Evolutionary conservation across 1,140 invertebrate genomes (phyloP).

Genomic region (Pissodes strobi): DNA sequence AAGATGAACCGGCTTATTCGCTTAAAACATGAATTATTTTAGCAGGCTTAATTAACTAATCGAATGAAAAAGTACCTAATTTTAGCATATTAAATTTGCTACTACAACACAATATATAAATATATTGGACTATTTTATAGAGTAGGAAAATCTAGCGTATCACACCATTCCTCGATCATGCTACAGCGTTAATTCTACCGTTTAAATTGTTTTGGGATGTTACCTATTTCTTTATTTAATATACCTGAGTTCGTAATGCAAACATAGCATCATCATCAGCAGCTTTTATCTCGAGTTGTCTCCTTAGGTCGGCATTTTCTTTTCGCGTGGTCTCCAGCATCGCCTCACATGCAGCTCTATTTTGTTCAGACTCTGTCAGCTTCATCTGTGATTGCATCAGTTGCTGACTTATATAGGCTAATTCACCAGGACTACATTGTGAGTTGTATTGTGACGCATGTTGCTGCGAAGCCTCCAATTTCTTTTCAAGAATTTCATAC

Average conservation of each 20-base stretch:
- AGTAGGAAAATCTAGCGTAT: too few species aligned
- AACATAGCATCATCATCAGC: conserved; percentile 20
- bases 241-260: conserved; percentile 40
- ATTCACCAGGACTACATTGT: conserved; percentile 12
- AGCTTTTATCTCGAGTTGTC: conserved; percentile 13
- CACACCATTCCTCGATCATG: too few species aligned
- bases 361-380: conserved; percentile 35
- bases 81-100: too few species aligned
- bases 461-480: background rate
- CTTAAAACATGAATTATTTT: too few species aligned
- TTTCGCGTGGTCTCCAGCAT: conserved; percentile 1
- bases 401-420: conserved; percentile 32
- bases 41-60: too few species aligned
- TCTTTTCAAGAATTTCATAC: conserved; percentile 2
- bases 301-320: conserved; percentile 11
- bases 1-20: too few species aligned
- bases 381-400: conserved; percentile 40
- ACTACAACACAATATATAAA: too few species aligned
- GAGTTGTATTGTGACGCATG: background rate
- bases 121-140: too few species aligned
- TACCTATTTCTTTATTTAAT: too few species aligned
- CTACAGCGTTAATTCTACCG: too few species aligned
- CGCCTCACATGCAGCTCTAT: conserved; percentile 6
- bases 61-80: too few species aligned
- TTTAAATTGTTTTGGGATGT: too few species aligned